Evolutionary conservation across 2,888 invertebrate genomes (phyloP), one percentile per base, ranked within the genome.

Genomic region (Achlya flavicornis): DNA sequence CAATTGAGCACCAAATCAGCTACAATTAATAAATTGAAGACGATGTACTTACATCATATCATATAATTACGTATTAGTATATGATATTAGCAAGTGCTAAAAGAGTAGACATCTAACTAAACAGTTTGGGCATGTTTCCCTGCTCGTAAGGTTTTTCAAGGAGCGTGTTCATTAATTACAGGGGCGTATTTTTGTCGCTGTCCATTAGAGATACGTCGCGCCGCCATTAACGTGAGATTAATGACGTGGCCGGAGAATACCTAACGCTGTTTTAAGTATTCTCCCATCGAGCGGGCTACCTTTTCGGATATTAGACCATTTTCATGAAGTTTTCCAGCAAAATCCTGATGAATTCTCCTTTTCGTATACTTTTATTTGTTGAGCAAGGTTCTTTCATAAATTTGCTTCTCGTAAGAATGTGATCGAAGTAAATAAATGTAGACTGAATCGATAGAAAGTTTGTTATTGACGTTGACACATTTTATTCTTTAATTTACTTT

Each of bases 141-240:
- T 6, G 7, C 53, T 53, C 4, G 59, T 41, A 41, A 43, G 41
- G 60, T 43, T 81, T 80, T 79, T 79, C 74, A 74, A 72, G 74
- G 67, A 79, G 77, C 75, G 66, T 76, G 80, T 87, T 82, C 87
- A 89, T 90, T 90, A 89, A 90, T 90, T 89, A 89, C 79, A 68
- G 72, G 80, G 77, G 72, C 81, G 87, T 87, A 88, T 87, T 90
- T 89, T 90, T 89, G 88, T 87, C 88, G 78, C 85, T 89, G 87
- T 88, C 89, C 89, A 90, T 90, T 89, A 89, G 85, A 86, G 86
- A 85, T 86, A 90, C 87, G 88, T 86, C 87, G 86, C 72, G 67
- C 75, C 71, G 74, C 86, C 86, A 83, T 88, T 88, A 84, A 77
- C 76, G 74, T 69, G 75, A 89, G 89, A 90, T 91, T 91, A 90